phyloP scores from a whole-genome alignment of 2,888 invertebrate genomes.

The Cryptocephalus moraei region DNA sequence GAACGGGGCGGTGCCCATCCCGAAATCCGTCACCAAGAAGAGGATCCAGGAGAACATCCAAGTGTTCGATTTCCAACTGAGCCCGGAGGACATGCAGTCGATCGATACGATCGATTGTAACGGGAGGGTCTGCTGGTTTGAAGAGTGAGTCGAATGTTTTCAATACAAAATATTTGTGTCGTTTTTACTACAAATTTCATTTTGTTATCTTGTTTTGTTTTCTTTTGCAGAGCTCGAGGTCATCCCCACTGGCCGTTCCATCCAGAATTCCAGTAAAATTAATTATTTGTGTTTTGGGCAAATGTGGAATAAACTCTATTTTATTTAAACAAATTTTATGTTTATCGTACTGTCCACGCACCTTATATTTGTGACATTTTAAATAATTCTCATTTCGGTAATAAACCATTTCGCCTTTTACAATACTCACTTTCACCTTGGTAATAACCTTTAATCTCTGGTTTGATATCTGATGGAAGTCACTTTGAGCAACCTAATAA shows the following conservation, averaged over 20 bases:
- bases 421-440: too few relatives aligned
- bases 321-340: too few relatives aligned
- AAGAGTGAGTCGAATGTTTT: constrained; percentile 40
- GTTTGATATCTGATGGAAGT: neutral
- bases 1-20: constrained; percentile 62
- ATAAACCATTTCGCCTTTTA: too few relatives aligned
- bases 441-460: too few relatives aligned
- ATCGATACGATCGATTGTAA: constrained; percentile 63
- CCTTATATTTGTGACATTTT: too few relatives aligned
- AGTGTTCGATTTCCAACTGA: constrained; percentile 63
- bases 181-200: neutral
- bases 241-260: constrained; percentile 10
- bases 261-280: constrained; percentile 6
- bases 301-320: too few relatives aligned
- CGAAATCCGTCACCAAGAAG: constrained; percentile 65
- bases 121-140: constrained; percentile 44
- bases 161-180: neutral
- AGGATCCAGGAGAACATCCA: constrained; percentile 58
- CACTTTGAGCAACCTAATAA: too few relatives aligned
- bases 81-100: constrained; percentile 50
- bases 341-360: too few relatives aligned
- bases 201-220: too few relatives aligned
- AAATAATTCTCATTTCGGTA: too few relatives aligned
- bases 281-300: too few relatives aligned
- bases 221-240: constrained; percentile 8